Conservation (phyloP, 2,888 invertebrate genomes). For the Eucera pruinosa region DNA sequence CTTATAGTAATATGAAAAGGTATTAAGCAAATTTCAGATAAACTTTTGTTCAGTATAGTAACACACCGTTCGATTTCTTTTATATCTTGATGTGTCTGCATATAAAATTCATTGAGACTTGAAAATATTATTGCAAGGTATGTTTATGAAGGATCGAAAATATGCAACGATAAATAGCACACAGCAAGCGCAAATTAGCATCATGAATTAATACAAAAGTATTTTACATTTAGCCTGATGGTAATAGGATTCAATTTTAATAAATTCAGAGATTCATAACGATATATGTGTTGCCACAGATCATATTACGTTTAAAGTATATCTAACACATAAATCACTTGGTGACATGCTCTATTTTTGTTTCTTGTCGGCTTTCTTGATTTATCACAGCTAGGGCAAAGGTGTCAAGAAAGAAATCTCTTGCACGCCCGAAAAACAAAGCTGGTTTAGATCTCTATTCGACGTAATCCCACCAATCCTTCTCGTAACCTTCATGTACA, state of each 20-base stretch:
- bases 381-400: constrained; percentile 83
- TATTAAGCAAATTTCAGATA: constrained; percentile 54
- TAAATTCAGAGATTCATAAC: constrained; percentile 67
- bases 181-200: constrained; percentile 65
- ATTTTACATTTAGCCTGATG: constrained; percentile 67
- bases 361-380: constrained; percentile 78
- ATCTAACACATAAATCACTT: constrained; percentile 74
- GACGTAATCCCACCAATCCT: constrained; percentile 98
- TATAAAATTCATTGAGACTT: constrained; percentile 48
- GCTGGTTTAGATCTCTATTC: constrained; percentile 85
- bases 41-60: constrained; percentile 37
- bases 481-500: constrained; percentile 99
- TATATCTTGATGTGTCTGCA: constrained; percentile 3
- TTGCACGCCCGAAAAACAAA: constrained; percentile 67
- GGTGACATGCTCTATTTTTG: constrained; percentile 73
- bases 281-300: constrained; percentile 74
- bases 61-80: constrained; percentile 40
- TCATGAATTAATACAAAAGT: constrained; percentile 60
- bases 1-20: constrained; percentile 59
- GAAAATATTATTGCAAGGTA: constrained; percentile 54
- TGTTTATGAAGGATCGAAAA: constrained; percentile 56
- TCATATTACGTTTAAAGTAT: constrained; percentile 72
- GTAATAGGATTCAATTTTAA: constrained; percentile 66
- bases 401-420: constrained; percentile 72
- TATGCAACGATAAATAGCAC: constrained; percentile 56